Percentiles rank a stretch among this genome's conserved stretches.
Conservation (phyloP, 1,140 invertebrate genomes). For the Drosophila melanogaster region Release_6_plus_ISO1_MT NT_037436.4:5512001-5512500, state of each 20-base stretch:
- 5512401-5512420: slow-evolving; percentile 1
- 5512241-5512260: slow-evolving; percentile 9
- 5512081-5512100: slow-evolving; percentile 18
- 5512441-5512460: slow-evolving; percentile 65
- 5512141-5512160: slow-evolving; percentile 38
- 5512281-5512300: slow-evolving; percentile 4
- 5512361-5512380: slow-evolving; percentile 33
- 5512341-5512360: slow-evolving; percentile 30
- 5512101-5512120: slow-evolving; percentile 22
- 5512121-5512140: slow-evolving; percentile 47
- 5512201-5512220: slow-evolving; percentile 1
- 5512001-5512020: not conserved
- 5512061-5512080: slow-evolving; percentile 15
- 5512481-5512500: slow-evolving; percentile 80
- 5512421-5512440: slow-evolving; percentile 68
- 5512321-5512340: slow-evolving; percentile 3
- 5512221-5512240: not conserved
- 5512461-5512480: slow-evolving; percentile 71
- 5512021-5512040: not conserved
- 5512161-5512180: slow-evolving; percentile 57
- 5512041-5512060: not conserved
- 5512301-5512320: slow-evolving; percentile 9
- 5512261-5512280: slow-evolving; percentile 1
- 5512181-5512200: not conserved
- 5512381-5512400: slow-evolving; percentile 45